These are phyloP conservation scores for Holocentrus rufus DNA, from an alignment of 2,797 vertebrate genomes.

Conservation along the genomic window DNA sequence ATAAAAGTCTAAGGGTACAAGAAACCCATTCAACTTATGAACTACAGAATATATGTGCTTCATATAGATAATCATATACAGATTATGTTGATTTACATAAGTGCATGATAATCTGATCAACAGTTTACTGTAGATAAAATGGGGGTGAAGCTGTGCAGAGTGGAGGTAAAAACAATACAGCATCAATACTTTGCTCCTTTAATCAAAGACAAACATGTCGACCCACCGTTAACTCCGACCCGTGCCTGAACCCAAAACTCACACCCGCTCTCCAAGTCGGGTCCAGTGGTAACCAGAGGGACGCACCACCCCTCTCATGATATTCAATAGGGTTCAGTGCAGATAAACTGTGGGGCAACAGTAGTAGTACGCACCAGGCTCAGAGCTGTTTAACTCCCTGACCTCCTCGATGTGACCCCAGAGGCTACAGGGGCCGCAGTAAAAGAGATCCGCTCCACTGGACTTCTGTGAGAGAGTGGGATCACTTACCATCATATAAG, in stretches of 20 bases:
- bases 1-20: too few species aligned
- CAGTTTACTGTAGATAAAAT: conserved; percentile 27
- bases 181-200: conserved; percentile 22
- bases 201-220: conserved; percentile 35
- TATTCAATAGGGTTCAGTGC: conserved; percentile 49
- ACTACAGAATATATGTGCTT: too few species aligned
- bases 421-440: conserved; percentile 35
- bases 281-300: conserved; percentile 45
- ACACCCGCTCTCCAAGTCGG: conserved; percentile 18
- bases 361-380: conserved; percentile 41
- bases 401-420: conserved; percentile 60
- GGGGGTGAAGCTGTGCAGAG: conserved; percentile 19
- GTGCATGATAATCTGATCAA: background rate
- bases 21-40: too few species aligned
- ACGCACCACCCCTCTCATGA: conserved; percentile 29
- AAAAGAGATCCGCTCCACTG: conserved; percentile 39
- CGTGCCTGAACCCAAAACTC: conserved; percentile 51
- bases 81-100: too few species aligned
- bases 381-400: conserved; percentile 54
- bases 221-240: conserved; percentile 52
- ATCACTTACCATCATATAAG: conserved; percentile 35
- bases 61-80: too few species aligned
- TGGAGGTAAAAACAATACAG: background rate
- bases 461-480: conserved; percentile 37
- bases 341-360: conserved; percentile 50